Evolutionary conservation across 2,888 invertebrate genomes (phyloP).

Genomic region (Drosophila rellima): DNA sequence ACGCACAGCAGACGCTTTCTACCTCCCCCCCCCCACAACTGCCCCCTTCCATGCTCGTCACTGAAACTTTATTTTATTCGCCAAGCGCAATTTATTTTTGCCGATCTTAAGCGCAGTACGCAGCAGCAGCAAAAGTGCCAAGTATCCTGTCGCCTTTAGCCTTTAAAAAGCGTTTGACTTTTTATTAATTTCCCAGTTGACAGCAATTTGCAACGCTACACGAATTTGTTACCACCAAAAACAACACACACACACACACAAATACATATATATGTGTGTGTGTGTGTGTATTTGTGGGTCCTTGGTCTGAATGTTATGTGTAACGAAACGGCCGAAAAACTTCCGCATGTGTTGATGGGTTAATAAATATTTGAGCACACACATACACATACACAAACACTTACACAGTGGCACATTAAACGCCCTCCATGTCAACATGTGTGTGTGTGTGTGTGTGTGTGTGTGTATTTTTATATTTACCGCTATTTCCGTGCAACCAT

Average conservation of each 20-base stretch:
- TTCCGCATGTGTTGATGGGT: slow-evolving; percentile 84
- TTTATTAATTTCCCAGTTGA: slow-evolving; percentile 80
- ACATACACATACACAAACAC: slow-evolving; percentile 44
- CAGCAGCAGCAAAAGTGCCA: slow-evolving; percentile 10
- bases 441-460: slow-evolving; percentile 28
- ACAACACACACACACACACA: slow-evolving; percentile 28
- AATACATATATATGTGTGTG: background rate
- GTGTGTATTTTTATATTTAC: slow-evolving; percentile 77
- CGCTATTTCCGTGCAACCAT: slow-evolving; percentile 76
- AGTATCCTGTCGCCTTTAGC: slow-evolving; percentile 36
- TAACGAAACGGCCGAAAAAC: slow-evolving; percentile 79
- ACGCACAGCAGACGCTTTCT: slow-evolving; percentile 27
- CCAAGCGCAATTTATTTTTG: slow-evolving; percentile 49
- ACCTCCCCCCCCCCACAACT: background rate
- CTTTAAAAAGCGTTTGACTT: slow-evolving; percentile 75
- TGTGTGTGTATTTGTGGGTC: slow-evolving; percentile 20
- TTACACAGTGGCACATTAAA: slow-evolving; percentile 37
- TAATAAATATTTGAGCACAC: slow-evolving; percentile 84
- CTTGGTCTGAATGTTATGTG: slow-evolving; percentile 52
- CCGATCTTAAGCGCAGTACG: slow-evolving; percentile 52
- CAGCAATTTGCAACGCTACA: slow-evolving; percentile 81
- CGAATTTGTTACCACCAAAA: slow-evolving; percentile 78
- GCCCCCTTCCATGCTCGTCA: background rate
- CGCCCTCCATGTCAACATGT: slow-evolving; percentile 13
- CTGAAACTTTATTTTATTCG: slow-evolving; percentile 54